Evolutionary conservation across 2,888 invertebrate species (phyloP), one percentile per base, ranked within the genome.

Genomic region (Drosophila birchii): DNA sequence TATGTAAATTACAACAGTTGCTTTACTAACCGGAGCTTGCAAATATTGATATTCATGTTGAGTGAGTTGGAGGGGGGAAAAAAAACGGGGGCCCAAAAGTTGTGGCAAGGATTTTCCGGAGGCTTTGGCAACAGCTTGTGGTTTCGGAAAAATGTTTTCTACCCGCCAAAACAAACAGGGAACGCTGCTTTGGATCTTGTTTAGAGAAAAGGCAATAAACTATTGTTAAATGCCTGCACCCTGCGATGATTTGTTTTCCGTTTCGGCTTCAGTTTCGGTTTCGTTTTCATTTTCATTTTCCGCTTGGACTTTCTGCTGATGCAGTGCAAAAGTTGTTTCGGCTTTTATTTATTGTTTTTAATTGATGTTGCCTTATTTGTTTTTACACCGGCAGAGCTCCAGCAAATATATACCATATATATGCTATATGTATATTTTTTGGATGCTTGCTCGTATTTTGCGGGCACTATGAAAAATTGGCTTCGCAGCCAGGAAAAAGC

Each of bases 1-100:
- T 59, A 76, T 83, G 86, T 73, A 83, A 82, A 88, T 88, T 85
- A 78, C 82, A 81, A 63, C 82, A 75, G 79, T 84, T 84, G 75
- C 71, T 66, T 56, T 56, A 66, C 78, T 63, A 84, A 74, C 78
- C 67, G 69, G 34, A 67, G 80, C 78, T 81, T 63, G 75, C 88
- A 83, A 83, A 85, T 86, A 86, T 88, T 83, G 86, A 88, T 79
- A 75, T 87, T 78, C 83, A 64, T 78, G 76, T 23, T 44, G 41
- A 26, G 61, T 7, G 34, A 55, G 23, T 26, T 14, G 6, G 23
- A 3, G 11, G 4, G 26, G 11, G 4, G 26, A 2, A 23, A 26
- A 12, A 29, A 45, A 26, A n/a, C 45, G 54, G 62, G 57, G 67
- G 56, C 36, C 47, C 44, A 78, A 55, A 76, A 80, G 55, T 76